Evolutionary conservation across 2,113 vertebrate species (phyloP).

Genomic region (Romanogobio albipinnatus): DNA sequence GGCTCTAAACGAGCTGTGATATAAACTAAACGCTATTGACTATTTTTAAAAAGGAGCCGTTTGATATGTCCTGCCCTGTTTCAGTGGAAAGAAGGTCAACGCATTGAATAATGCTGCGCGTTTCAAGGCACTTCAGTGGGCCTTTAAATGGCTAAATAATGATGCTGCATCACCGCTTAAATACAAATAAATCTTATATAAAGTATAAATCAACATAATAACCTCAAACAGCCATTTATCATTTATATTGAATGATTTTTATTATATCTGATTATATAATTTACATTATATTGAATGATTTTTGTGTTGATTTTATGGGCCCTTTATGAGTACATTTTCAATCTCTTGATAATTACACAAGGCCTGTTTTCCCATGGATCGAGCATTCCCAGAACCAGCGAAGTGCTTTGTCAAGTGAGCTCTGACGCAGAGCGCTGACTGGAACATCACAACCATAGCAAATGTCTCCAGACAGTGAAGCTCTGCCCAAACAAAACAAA

Average conservation of each 20-base stretch:
- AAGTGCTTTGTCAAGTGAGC: not conserved
- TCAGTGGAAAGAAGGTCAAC: too few species aligned
- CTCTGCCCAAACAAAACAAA: slow-evolving; percentile 20
- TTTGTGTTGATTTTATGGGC: not conserved
- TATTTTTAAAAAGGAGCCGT: too few species aligned
- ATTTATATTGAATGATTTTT: not conserved
- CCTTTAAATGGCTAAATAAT: too few species aligned
- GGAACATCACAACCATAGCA: slow-evolving; percentile 8
- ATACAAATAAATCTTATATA: not conserved
- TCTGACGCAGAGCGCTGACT: slow-evolving; percentile 19
- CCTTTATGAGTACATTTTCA: not conserved
- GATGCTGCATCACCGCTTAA: not conserved
- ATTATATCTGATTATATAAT: too few species aligned
- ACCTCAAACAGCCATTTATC: not conserved
- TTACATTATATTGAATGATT: not conserved
- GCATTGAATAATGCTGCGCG: too few species aligned
- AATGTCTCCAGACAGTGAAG: not conserved
- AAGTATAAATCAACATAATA: not conserved
- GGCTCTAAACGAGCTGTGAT: too few species aligned
- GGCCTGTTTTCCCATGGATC: slow-evolving; percentile 12
- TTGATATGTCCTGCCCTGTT: too few species aligned
- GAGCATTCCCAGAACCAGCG: slow-evolving; percentile 29
- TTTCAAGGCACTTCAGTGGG: too few species aligned
- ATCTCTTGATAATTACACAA: not conserved
- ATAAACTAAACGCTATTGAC: too few species aligned